Evolutionary conservation across 2,797 vertebrate genomes (phyloP).

Genomic region (Zalophus californianus): DNA sequence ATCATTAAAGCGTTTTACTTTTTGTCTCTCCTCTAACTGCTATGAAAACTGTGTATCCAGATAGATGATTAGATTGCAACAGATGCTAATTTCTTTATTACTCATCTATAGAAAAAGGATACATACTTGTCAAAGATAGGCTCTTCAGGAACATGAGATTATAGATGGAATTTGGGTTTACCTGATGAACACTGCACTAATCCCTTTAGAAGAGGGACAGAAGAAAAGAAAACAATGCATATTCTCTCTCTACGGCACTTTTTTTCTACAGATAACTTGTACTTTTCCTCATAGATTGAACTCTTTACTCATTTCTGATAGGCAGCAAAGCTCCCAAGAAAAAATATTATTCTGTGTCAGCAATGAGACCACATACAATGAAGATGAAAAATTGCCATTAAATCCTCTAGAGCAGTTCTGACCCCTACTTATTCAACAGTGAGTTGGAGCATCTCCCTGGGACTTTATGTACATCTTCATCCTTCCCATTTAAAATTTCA

Average conservation of each 20-base stretch:
- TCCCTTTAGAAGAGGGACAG: slow-evolving; percentile 21
- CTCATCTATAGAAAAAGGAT: background rate
- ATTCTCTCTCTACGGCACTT: background rate
- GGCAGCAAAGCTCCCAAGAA: slow-evolving; percentile 45
- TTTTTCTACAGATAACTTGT: background rate
- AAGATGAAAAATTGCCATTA: background rate
- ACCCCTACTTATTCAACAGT: background rate
- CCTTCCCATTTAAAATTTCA: background rate
- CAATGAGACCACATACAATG: background rate
- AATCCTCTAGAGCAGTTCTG: background rate
- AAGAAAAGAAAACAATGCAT: background rate
- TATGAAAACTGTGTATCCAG: slow-evolving; percentile 80
- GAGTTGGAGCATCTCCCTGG: background rate
- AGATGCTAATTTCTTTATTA: slow-evolving; percentile 81
- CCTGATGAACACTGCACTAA: background rate
- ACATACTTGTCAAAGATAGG: slow-evolving; percentile 27
- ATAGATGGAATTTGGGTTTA: background rate
- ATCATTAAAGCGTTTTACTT: slow-evolving; percentile 76
- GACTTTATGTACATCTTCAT: background rate
- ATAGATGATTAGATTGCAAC: slow-evolving; percentile 82
- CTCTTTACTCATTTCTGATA: background rate
- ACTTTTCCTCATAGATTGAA: background rate
- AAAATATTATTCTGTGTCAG: slow-evolving; percentile 51
- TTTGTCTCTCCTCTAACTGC: background rate
- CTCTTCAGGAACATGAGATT: background rate